Evolutionary conservation across 2,113 vertebrate genomes (phyloP).

Genomic region (Callionymus lyra): DNA sequence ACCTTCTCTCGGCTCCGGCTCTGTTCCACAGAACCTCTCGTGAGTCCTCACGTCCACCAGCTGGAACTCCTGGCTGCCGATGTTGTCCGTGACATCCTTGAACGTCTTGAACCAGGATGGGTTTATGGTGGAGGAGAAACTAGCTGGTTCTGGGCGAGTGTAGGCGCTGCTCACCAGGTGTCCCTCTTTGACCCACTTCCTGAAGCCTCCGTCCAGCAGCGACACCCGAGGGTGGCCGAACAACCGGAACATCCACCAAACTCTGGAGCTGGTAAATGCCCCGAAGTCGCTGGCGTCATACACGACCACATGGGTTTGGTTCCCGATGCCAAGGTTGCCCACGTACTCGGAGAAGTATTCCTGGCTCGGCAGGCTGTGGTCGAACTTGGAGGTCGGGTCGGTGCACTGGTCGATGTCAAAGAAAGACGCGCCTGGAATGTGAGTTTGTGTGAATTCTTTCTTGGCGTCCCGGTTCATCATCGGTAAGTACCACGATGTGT

Average conservation of each 20-base stretch:
- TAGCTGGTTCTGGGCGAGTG: slow-evolving; percentile 19
- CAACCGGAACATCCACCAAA: slow-evolving; percentile 91
- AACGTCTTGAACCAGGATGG: slow-evolving; percentile 69
- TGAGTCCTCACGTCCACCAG: slow-evolving; percentile 18
- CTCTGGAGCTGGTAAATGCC: slow-evolving; percentile 61
- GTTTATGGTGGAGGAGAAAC: slow-evolving; percentile 66
- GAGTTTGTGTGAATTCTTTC: slow-evolving; percentile 70
- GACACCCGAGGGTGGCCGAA: slow-evolving; percentile 80
- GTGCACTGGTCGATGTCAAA: slow-evolving; percentile 84
- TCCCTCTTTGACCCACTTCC: slow-evolving; percentile 71
- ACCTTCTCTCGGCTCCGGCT: slow-evolving; percentile 17
- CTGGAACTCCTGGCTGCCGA: slow-evolving; percentile 20
- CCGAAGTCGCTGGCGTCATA: slow-evolving; percentile 85
- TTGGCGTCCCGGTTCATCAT: slow-evolving; percentile 64
- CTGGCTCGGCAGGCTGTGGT: slow-evolving; percentile 77
- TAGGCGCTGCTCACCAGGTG: slow-evolving; percentile 49
- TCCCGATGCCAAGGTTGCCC: slow-evolving; percentile 71
- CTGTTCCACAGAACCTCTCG: slow-evolving; percentile 1
- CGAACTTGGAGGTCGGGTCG: slow-evolving; percentile 69
- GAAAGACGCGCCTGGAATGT: slow-evolving; percentile 77
- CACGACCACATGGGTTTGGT: slow-evolving; percentile 77
- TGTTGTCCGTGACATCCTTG: slow-evolving; percentile 72
- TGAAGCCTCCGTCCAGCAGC: slow-evolving; percentile 78
- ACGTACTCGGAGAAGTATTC: slow-evolving; percentile 70
- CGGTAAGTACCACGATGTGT: slow-evolving; percentile 84